Percentiles rank a stretch among this genome's conserved stretches.
These are phyloP conservation scores for Eufriesea mexicana DNA, from an alignment of 1,140 invertebrate species.

Conservation along the genomic window DNA sequence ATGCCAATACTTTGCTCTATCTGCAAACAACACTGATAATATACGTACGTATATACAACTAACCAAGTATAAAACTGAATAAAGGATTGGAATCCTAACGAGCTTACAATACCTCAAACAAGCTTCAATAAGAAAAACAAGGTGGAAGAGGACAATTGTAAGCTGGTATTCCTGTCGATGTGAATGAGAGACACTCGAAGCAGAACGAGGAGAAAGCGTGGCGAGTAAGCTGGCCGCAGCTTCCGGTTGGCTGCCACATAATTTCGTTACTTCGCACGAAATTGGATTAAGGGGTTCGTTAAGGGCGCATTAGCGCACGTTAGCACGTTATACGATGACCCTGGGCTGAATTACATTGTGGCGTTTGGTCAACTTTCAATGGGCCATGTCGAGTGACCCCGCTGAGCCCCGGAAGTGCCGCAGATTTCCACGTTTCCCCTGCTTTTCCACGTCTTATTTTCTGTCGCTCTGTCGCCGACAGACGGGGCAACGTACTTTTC, in stretches of 20 bases:
- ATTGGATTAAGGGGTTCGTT: conserved; percentile 79
- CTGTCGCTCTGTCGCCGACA: neutral
- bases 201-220: conserved; percentile 36
- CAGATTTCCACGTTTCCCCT: conserved; percentile 46
- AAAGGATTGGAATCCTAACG: too few relatives aligned
- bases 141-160: conserved; percentile 31
- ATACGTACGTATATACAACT: too few relatives aligned
- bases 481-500: conserved; percentile 8
- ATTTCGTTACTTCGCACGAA: conserved; percentile 74
- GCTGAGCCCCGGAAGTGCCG: conserved; percentile 60
- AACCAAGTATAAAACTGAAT: neutral
- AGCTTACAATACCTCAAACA: neutral
- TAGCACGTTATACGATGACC: conserved; percentile 70
- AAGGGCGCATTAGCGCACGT: conserved; percentile 71
- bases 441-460: conserved; percentile 16
- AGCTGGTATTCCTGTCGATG: conserved; percentile 26
- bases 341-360: conserved; percentile 65
- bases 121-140: neutral
- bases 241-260: conserved; percentile 75
- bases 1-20: too few relatives aligned
- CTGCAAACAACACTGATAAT: too few relatives aligned
- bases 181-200: conserved; percentile 60
- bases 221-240: conserved; percentile 52
- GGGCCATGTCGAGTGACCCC: conserved; percentile 38
- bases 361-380: conserved; percentile 69